These are phyloP conservation scores for Oplegnathus fasciatus DNA, from an alignment of 2,113 vertebrate species.

Conservation along the genomic window DNA sequence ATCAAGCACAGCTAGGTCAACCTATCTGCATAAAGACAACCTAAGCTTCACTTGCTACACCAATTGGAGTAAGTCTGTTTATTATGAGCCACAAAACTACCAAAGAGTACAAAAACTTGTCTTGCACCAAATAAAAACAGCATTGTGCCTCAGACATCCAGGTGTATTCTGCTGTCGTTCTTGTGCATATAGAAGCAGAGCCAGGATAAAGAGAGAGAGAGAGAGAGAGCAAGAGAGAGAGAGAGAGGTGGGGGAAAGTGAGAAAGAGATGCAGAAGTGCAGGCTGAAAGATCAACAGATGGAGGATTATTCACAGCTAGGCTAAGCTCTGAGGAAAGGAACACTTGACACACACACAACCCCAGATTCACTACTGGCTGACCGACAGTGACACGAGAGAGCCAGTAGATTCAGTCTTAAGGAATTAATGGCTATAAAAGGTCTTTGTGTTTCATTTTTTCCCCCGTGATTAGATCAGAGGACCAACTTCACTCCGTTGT, in stretches of 20 bases:
- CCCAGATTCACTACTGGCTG: constrained; percentile 36
- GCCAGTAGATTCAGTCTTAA: constrained; percentile 27
- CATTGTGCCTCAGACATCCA: background rate
- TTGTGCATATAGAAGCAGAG: background rate
- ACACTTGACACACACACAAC: constrained; percentile 5
- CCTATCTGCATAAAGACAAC: too few relatives aligned
- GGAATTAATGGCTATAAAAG: constrained; percentile 19
- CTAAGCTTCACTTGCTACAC: too few relatives aligned
- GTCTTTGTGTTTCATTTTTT: background rate
- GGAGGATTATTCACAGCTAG: constrained; percentile 80
- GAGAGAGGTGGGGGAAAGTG: constrained; percentile 7
- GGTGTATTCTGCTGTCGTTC: background rate
- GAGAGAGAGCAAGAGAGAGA: background rate
- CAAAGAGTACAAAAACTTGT: background rate
- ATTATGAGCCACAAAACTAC: background rate
- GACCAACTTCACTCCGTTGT: background rate
- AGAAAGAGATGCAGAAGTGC: constrained; percentile 44
- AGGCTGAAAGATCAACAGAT: constrained; percentile 79
- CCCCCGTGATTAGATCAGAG: background rate
- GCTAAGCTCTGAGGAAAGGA: constrained; percentile 65
- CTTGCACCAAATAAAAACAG: background rate
- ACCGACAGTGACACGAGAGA: constrained; percentile 27
- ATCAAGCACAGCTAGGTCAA: too few relatives aligned
- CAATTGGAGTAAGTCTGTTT: too few relatives aligned
- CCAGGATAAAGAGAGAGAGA: background rate